A percentile compares a stretch with the other conserved stretches of the same genome.
Evolutionary conservation across 2,797 vertebrate species (phyloP).

Genomic region (Macroramphosus scolopax): DNA sequence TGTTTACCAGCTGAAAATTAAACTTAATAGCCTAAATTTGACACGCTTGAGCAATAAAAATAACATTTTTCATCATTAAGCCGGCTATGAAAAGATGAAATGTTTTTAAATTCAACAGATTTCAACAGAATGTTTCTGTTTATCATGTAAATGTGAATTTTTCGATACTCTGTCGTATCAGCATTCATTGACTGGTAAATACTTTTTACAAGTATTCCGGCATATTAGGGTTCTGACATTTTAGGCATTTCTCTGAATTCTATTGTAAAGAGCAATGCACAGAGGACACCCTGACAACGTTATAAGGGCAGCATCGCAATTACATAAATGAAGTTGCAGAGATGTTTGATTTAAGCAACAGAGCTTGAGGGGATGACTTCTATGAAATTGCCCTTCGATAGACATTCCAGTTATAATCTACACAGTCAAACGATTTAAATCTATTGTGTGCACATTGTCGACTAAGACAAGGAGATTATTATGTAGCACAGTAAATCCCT

Average conservation of each 20-base stretch:
- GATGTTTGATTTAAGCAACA: too few relatives aligned
- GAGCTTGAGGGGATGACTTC: too few relatives aligned
- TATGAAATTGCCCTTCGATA: too few relatives aligned
- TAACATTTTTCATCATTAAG: constrained; percentile 3
- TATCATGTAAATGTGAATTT: too few relatives aligned
- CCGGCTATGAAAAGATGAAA: too few relatives aligned
- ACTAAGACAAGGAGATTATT: constrained; percentile 33
- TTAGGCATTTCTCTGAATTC: constrained; percentile 52
- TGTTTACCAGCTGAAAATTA: constrained; percentile 46
- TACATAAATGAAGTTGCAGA: too few relatives aligned
- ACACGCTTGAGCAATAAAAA: constrained; percentile 37
- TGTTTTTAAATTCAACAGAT: too few relatives aligned
- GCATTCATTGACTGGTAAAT: constrained; percentile 12
- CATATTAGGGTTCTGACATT: too few relatives aligned
- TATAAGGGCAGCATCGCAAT: too few relatives aligned
- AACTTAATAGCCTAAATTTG: constrained; percentile 45
- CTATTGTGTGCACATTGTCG: not conserved
- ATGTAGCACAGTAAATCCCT: constrained; percentile 41
- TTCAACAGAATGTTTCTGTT: too few relatives aligned
- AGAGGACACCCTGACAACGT: too few relatives aligned
- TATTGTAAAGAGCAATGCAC: constrained; percentile 14
- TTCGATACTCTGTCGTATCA: not conserved
- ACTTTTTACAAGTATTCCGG: constrained; percentile 35
- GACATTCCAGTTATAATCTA: too few relatives aligned
- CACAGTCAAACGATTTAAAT: not conserved